A percentile compares a stretch with the other conserved stretches of the same genome.
These are phyloP conservation scores for Lasioglossum albipes DNA, from an alignment of 1,140 invertebrate genomes.

Conservation along the genomic window DNA sequence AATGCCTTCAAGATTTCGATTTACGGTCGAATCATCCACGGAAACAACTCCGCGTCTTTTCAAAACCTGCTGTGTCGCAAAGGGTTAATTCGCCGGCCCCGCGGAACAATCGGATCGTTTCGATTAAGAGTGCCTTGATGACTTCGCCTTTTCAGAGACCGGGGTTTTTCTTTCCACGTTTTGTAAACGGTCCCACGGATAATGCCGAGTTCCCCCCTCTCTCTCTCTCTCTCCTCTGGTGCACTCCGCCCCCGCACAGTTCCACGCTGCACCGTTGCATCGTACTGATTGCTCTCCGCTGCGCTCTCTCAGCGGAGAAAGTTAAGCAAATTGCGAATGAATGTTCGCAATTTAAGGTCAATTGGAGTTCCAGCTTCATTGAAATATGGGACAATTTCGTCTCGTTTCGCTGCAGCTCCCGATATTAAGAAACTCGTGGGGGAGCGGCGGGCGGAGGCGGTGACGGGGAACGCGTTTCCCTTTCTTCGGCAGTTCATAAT, in stretches of 20 bases:
- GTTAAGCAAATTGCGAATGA: conserved; percentile 38
- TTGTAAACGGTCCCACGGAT: conserved; percentile 19
- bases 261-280: neutral
- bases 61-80: neutral
- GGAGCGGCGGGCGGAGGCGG: neutral
- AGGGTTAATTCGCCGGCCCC: neutral
- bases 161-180: neutral
- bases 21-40: no score
- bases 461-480: conserved; percentile 3
- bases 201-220: neutral
- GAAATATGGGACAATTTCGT: conserved; percentile 46
- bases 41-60: conserved; percentile 31
- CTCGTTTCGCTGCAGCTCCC: neutral
- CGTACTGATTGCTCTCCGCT: conserved; percentile 36
- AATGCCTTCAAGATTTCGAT: no score
- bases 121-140: conserved; percentile 16
- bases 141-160: neutral
- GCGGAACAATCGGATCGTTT: neutral
- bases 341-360: conserved; percentile 36
- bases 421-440: conserved; percentile 41
- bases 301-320: neutral
- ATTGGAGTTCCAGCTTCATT: conserved; percentile 32
- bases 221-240: no score
- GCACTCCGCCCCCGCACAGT: neutral
- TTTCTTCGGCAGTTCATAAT: conserved; percentile 36